Evolutionary conservation across 2,797 vertebrate genomes (phyloP).

Genomic region (Loriculus beryllinus): DNA sequence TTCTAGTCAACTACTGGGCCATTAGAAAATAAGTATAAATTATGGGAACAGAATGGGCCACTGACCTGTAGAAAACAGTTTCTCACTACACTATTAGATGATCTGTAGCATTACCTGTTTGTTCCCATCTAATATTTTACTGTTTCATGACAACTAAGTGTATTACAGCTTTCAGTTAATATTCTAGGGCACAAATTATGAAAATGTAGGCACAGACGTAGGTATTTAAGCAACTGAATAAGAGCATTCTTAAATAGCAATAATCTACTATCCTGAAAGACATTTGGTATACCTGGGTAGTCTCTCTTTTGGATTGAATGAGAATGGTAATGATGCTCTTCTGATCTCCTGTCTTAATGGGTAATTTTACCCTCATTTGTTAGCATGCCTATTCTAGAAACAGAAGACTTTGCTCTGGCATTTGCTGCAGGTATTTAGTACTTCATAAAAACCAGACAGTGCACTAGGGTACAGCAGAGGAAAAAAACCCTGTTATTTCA

Average conservation of each 20-base stretch:
- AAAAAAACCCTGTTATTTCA: not conserved
- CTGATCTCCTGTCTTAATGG: not conserved
- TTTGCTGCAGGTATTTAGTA: not conserved
- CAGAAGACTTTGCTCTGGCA: not conserved
- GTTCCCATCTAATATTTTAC: not conserved
- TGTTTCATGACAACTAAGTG: not conserved
- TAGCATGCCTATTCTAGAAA: not conserved
- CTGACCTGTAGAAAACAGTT: not conserved
- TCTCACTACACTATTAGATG: not conserved
- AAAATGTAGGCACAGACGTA: not conserved
- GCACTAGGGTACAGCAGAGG: not conserved
- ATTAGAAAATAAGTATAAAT: not conserved
- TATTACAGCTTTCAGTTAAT: not conserved
- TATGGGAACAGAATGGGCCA: not conserved
- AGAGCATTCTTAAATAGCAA: not conserved
- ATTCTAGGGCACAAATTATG: not conserved
- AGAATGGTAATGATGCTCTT: not conserved
- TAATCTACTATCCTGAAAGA: not conserved
- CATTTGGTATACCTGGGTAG: not conserved
- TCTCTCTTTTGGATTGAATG: not conserved
- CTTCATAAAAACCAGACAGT: not conserved
- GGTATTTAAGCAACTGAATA: not conserved
- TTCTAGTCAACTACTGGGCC: not conserved
- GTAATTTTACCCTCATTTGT: not conserved
- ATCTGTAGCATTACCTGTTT: not conserved